A percentile compares a stretch with the other conserved stretches of the same genome.
Evolutionary conservation across 2,888 invertebrate genomes (phyloP).

Genomic region (Isotomurus palustris): DNA sequence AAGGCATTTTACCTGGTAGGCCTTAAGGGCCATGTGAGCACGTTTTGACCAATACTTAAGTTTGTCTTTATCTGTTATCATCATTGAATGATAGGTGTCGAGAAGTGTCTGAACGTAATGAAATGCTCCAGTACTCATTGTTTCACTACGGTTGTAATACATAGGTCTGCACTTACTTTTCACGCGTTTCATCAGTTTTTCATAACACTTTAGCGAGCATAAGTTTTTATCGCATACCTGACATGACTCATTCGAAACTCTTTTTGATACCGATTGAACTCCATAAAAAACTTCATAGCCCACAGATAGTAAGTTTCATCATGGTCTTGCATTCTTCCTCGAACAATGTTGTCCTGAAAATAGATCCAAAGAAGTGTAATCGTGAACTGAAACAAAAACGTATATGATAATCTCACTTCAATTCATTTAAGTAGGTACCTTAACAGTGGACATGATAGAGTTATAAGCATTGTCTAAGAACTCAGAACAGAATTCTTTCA

Average conservation of each 20-base stretch:
- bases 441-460: constrained; percentile 80
- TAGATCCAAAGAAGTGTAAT: constrained; percentile 41
- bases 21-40: constrained; percentile 74
- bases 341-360: constrained; percentile 53
- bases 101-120: constrained; percentile 92
- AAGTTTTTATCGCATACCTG: constrained; percentile 58
- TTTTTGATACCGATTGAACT: constrained; percentile 86
- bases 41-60: constrained; percentile 74
- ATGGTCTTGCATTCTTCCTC: constrained; percentile 64
- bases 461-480: constrained; percentile 91
- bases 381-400: too few relatives aligned
- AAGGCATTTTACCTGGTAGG: too few relatives aligned
- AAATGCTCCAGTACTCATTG: constrained; percentile 83
- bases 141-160: too few relatives aligned
- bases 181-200: too few relatives aligned
- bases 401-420: too few relatives aligned
- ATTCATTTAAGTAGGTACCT: too few relatives aligned
- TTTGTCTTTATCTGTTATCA: constrained; percentile 79
- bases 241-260: constrained; percentile 82
- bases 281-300: constrained; percentile 94
- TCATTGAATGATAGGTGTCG: constrained; percentile 78
- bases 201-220: too few relatives aligned
- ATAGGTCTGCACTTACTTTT: too few relatives aligned
- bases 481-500: constrained; percentile 91
- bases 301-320: constrained; percentile 93